Percentiles rank a stretch among this genome's conserved stretches.
Evolutionary conservation across 2,888 invertebrate genomes (phyloP).

Genomic region (Drosophila peninsularis): DNA sequence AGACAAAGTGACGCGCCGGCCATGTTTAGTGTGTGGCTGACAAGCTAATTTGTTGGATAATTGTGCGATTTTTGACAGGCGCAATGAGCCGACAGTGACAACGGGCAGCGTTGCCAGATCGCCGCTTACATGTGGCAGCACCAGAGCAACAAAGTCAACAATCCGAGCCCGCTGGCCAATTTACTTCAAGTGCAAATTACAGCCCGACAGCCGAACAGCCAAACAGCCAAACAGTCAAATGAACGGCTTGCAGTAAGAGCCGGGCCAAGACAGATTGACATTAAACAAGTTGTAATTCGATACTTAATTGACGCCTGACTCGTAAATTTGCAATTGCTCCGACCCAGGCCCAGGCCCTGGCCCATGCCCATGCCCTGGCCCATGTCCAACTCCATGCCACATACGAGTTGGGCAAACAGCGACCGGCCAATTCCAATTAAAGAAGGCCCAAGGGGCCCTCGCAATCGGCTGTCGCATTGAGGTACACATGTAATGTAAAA

Average conservation of each 20-base stretch:
- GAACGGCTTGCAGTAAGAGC: conserved; percentile 33
- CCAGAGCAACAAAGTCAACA: conserved; percentile 37
- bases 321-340: conserved; percentile 84
- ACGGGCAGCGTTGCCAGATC: conserved; percentile 53
- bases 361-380: not conserved
- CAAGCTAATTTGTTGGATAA: conserved; percentile 75
- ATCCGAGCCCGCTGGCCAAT: conserved; percentile 74
- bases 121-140: conserved; percentile 23
- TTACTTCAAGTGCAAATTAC: conserved; percentile 67
- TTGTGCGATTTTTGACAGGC: conserved; percentile 68
- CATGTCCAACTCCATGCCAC: conserved; percentile 6
- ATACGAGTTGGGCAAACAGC: conserved; percentile 39
- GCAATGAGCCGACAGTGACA: conserved; percentile 26
- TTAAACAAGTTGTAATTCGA: conserved; percentile 85
- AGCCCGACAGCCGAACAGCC: conserved; percentile 24
- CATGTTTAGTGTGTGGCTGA: conserved; percentile 65
- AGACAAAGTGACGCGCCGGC: conserved; percentile 68
- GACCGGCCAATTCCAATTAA: conserved; percentile 73
- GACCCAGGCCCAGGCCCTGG: not conserved
- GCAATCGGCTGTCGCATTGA: conserved; percentile 76
- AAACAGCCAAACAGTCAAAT: conserved; percentile 13
- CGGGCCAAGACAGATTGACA: conserved; percentile 79
- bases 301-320: conserved; percentile 85
- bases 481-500: conserved; percentile 73
- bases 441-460: conserved; percentile 76